Evolutionary conservation across 2,797 vertebrate genomes (phyloP).

Genomic region (Phalanger gymnotis): DNA sequence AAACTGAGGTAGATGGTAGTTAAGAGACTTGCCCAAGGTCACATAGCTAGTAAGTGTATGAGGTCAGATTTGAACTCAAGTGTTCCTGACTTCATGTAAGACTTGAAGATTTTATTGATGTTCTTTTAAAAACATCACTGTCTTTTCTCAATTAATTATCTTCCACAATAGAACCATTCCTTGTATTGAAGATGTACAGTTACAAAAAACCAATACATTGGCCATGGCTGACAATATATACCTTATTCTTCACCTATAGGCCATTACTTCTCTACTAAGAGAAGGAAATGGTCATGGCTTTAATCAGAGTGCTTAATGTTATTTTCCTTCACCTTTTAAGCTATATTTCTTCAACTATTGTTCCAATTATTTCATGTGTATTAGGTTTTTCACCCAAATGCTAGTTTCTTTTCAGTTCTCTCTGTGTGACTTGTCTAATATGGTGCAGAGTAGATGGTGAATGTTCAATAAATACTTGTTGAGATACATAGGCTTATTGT

Average conservation of each 20-base stretch:
- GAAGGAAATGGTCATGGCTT: background rate
- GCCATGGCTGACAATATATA: background rate
- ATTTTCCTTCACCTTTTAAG: background rate
- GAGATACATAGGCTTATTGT: background rate
- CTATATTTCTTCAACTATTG: background rate
- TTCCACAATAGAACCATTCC: background rate
- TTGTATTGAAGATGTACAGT: background rate
- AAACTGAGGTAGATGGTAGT: background rate
- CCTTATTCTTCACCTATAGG: background rate
- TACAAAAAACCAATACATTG: background rate
- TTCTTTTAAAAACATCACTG: background rate
- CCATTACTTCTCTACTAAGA: background rate
- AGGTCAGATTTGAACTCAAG: background rate
- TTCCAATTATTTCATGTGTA: background rate
- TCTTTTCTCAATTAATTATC: background rate
- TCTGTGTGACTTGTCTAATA: background rate
- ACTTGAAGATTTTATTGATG: background rate
- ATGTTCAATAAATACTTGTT: slow-evolving; percentile 2
- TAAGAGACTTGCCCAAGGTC: background rate
- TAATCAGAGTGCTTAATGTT: background rate
- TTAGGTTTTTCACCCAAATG: background rate
- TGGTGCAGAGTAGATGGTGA: slow-evolving; percentile 33
- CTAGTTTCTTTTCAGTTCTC: background rate
- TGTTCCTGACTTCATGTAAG: background rate
- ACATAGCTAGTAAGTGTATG: background rate